These are phyloP conservation scores for Limonius californicus DNA, from an alignment of 1,140 invertebrate genomes.

Conservation along the genomic window DNA sequence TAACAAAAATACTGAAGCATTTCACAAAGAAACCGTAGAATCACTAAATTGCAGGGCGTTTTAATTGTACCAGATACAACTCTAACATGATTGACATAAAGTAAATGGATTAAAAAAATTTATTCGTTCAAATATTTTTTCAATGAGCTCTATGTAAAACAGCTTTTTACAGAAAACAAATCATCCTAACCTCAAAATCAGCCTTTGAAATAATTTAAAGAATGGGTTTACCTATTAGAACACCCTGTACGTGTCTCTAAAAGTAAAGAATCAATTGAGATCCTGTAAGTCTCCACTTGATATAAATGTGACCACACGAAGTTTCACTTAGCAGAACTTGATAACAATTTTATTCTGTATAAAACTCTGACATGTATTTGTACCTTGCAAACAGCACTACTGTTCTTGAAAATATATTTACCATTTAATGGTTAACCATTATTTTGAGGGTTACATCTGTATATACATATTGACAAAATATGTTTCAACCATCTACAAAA, in stretches of 20 bases:
- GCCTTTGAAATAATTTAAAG: too few species aligned
- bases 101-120: not conserved
- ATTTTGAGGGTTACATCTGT: conserved; percentile 34
- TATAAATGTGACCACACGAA: conserved; percentile 30
- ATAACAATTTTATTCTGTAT: conserved; percentile 44
- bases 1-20: not conserved
- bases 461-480: conserved; percentile 39
- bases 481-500: conserved; percentile 3
- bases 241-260: not conserved
- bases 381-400: conserved; percentile 45
- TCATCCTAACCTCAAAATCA: too few species aligned
- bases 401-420: conserved; percentile 41
- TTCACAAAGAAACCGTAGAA: not conserved
- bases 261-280: not conserved
- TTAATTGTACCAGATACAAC: too few species aligned
- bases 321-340: conserved; percentile 38
- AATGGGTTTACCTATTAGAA: too few species aligned
- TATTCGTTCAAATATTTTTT: too few species aligned
- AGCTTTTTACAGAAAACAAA: too few species aligned
- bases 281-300: not conserved
- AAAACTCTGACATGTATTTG: conserved; percentile 46
- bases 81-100: not conserved
- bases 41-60: too few species aligned
- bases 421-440: conserved; percentile 34
- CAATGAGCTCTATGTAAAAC: too few species aligned